These are phyloP conservation scores for Lates japonicus DNA, from an alignment of 2,797 vertebrate species.

Conservation along the genomic window DNA sequence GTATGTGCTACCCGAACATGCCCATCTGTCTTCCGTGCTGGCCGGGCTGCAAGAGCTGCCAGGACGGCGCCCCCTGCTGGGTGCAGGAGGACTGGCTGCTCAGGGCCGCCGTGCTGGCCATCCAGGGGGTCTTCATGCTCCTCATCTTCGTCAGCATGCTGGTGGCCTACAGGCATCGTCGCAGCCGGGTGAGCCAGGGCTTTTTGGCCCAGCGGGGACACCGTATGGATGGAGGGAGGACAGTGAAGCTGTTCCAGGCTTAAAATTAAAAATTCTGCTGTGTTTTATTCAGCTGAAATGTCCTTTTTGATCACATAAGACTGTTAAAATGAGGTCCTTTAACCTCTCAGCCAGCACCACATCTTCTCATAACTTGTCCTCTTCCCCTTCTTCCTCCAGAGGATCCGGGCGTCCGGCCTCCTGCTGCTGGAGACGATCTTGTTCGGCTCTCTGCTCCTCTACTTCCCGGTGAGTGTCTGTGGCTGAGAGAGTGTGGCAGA, in stretches of 20 bases:
- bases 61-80: slow-evolving; percentile 89
- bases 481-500: slow-evolving; percentile 54
- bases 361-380: not conserved
- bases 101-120: slow-evolving; percentile 84
- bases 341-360: not conserved
- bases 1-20: slow-evolving; percentile 76
- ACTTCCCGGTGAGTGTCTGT: slow-evolving; percentile 93
- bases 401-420: slow-evolving; percentile 92
- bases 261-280: not conserved
- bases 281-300: slow-evolving; percentile 1
- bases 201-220: not conserved
- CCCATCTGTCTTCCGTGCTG: slow-evolving; percentile 90
- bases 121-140: slow-evolving; percentile 93
- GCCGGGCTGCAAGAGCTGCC: slow-evolving; percentile 89
- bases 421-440: slow-evolving; percentile 94
- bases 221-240: not conserved
- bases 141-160: slow-evolving; percentile 95
- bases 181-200: slow-evolving; percentile 86
- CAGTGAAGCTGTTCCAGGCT: not conserved
- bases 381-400: slow-evolving; percentile 79
- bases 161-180: slow-evolving; percentile 88
- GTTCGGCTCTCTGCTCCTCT: slow-evolving; percentile 95
- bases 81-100: slow-evolving; percentile 88
- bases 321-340: not conserved
- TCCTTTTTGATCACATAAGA: too few relatives aligned